Evolutionary conservation across 2,888 invertebrate species (phyloP).

Genomic region (Cancer borealis): DNA sequence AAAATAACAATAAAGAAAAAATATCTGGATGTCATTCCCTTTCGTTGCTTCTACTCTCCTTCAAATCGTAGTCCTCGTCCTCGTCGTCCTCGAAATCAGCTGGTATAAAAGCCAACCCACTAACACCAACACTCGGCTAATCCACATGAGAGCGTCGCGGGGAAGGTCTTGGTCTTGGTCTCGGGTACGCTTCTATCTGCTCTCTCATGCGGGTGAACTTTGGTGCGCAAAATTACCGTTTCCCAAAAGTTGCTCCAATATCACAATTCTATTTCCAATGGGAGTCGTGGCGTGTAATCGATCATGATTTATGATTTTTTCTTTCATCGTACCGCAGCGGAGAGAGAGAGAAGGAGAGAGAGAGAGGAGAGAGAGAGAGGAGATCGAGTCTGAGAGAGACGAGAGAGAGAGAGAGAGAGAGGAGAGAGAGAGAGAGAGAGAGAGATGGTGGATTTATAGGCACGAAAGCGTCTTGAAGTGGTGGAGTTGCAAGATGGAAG

Average conservation of each 20-base stretch:
- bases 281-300: constrained; percentile 21
- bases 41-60: not conserved
- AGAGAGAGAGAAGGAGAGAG: not conserved
- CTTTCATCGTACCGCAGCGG: not conserved
- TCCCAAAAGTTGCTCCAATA: constrained; percentile 15
- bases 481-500: not conserved
- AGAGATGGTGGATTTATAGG: not conserved
- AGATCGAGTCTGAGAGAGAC: not conserved
- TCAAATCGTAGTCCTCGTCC: not conserved
- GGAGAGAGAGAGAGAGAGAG: not conserved
- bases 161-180: constrained; percentile 6
- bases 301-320: constrained; percentile 35
- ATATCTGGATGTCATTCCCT: not conserved
- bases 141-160: not conserved
- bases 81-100: not conserved
- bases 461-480: not conserved
- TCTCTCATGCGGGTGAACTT: constrained; percentile 4
- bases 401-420: not conserved
- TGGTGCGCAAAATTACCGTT: not conserved
- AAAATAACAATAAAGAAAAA: no score
- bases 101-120: not conserved
- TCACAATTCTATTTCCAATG: constrained; percentile 17
- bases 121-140: not conserved
- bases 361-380: constrained; percentile 1
- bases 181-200: not conserved